phyloP scores from a whole-genome alignment of 2,797 vertebrate genomes.

The Sciurus vulgaris region DNA sequence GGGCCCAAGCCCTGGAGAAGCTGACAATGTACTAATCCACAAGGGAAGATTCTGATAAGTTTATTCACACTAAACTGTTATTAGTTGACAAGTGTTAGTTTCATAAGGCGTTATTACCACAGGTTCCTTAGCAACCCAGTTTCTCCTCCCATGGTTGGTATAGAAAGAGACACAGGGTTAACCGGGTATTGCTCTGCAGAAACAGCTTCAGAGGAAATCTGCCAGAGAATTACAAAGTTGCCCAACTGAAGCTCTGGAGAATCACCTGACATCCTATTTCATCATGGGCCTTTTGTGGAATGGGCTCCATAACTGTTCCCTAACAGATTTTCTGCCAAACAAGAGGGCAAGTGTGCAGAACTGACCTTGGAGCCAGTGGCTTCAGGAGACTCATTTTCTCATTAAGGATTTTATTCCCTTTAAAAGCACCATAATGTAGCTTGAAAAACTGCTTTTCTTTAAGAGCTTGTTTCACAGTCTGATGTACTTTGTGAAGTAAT shows the following conservation, averaged over 20 bases:
- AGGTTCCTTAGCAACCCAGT: slow-evolving; percentile 72
- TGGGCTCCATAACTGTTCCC: slow-evolving; percentile 42
- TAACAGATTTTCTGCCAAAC: slow-evolving; percentile 49
- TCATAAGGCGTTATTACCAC: slow-evolving; percentile 61
- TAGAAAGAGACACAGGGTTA: neutral
- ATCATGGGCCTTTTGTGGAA: slow-evolving; percentile 57
- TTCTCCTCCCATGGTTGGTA: neutral
- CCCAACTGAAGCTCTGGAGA: slow-evolving; percentile 63
- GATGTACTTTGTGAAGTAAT: slow-evolving; percentile 54
- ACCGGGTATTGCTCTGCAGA: neutral
- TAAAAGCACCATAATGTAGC: slow-evolving; percentile 74
- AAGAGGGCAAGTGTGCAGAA: slow-evolving; percentile 43
- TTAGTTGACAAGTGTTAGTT: slow-evolving; percentile 72
- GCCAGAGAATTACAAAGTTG: slow-evolving; percentile 70
- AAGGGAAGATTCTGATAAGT: slow-evolving; percentile 67
- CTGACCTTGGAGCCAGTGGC: slow-evolving; percentile 66
- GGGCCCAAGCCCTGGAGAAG: neutral
- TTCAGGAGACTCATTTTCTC: slow-evolving; percentile 76
- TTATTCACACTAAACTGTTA: slow-evolving; percentile 76
- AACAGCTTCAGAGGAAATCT: slow-evolving; percentile 66
- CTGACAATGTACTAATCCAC: slow-evolving; percentile 70
- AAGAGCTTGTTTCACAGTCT: slow-evolving; percentile 69
- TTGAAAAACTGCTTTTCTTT: slow-evolving; percentile 75
- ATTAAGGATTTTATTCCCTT: slow-evolving; percentile 77
- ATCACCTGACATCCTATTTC: slow-evolving; percentile 67